Evolutionary conservation across 2,888 invertebrate genomes (phyloP).

Genomic region (Lymantria dispar): DNA sequence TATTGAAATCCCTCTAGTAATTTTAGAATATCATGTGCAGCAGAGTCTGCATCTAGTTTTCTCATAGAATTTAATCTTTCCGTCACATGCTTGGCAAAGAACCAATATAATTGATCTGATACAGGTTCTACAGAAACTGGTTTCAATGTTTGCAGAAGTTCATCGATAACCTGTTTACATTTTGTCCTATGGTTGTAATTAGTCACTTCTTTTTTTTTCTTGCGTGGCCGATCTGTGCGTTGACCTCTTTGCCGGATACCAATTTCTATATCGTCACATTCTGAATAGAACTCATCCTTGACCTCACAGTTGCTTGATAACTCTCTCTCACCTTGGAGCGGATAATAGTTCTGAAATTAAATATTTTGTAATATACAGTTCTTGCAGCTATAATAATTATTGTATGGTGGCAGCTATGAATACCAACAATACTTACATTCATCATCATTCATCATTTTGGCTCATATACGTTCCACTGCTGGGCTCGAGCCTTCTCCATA

Average conservation of each 20-base stretch:
- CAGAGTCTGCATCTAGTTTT: slow-evolving; percentile 52
- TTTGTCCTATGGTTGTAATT: slow-evolving; percentile 35
- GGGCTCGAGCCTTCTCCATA: no score
- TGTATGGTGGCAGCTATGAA: no score
- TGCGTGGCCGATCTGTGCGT: slow-evolving; percentile 57
- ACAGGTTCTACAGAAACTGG: slow-evolving; percentile 41
- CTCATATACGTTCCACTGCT: no score
- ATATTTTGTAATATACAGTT: background rate
- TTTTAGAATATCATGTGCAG: slow-evolving; percentile 51
- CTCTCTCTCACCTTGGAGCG: slow-evolving; percentile 14
- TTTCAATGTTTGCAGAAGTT: slow-evolving; percentile 57
- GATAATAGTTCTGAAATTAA: slow-evolving; percentile 25
- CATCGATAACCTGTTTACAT: slow-evolving; percentile 57
- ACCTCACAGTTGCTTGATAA: slow-evolving; percentile 20
- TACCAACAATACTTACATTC: no score
- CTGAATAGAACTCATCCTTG: slow-evolving; percentile 51
- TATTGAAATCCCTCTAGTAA: slow-evolving; percentile 32
- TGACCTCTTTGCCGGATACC: slow-evolving; percentile 53
- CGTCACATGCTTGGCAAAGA: slow-evolving; percentile 65
- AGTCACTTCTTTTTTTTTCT: slow-evolving; percentile 22
- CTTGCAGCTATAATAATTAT: no score
- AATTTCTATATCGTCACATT: slow-evolving; percentile 36
- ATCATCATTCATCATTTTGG: no score
- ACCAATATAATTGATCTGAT: slow-evolving; percentile 52
- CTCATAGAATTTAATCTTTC: slow-evolving; percentile 62